Conservation (phyloP, 2,113 vertebrate species). For the Bettongia penicillata region DNA sequence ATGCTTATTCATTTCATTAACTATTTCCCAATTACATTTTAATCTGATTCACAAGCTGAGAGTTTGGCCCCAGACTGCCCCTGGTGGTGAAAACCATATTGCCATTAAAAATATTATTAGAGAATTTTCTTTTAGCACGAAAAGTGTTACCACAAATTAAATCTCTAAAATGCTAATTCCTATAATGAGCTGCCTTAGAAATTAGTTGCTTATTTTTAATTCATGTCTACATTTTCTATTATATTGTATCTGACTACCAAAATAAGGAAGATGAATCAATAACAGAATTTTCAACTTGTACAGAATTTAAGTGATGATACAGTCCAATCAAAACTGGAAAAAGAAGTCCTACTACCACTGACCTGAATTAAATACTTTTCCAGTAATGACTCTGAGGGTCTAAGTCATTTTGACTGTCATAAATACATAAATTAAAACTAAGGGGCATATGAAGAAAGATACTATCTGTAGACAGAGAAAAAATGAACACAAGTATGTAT, state of each 20-base stretch:
- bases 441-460: background rate
- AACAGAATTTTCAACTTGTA: background rate
- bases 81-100: conserved; percentile 5
- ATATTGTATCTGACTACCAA: background rate
- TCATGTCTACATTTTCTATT: background rate
- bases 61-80: background rate
- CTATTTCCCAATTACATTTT: conserved; percentile 18
- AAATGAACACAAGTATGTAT: background rate
- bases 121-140: conserved; percentile 16
- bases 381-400: background rate
- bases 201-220: background rate
- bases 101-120: background rate
- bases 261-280: background rate
- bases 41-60: background rate
- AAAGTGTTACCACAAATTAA: conserved; percentile 34
- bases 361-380: background rate
- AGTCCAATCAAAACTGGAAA: background rate
- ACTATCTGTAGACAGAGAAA: background rate
- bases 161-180: conserved; percentile 17
- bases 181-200: conserved; percentile 34
- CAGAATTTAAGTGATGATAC: background rate
- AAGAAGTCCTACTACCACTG: background rate
- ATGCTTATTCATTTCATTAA: conserved; percentile 1
- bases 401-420: background rate
- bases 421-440: background rate